Evolutionary conservation across 2,888 invertebrate genomes (phyloP).

Genomic region (Choristoneura rosaceana): DNA sequence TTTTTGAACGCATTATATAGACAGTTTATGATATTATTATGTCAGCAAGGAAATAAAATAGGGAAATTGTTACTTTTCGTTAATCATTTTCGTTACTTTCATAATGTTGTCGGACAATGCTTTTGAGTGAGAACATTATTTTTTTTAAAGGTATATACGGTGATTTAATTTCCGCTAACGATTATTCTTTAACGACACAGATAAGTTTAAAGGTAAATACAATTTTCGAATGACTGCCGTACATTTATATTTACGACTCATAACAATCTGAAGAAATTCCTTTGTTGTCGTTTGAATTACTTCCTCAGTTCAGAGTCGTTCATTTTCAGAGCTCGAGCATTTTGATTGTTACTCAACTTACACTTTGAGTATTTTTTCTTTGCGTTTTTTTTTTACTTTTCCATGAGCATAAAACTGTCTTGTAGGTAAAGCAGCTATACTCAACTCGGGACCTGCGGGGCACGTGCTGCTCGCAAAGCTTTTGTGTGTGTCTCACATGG

Average conservation of each 20-base stretch:
- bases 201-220: slow-evolving; percentile 24
- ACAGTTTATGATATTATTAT: too few relatives aligned
- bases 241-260: slow-evolving; percentile 30
- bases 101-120: not conserved
- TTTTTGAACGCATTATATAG: too few relatives aligned
- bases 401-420: slow-evolving; percentile 57
- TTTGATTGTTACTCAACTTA: slow-evolving; percentile 44
- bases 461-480: too few relatives aligned
- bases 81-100: slow-evolving; percentile 24
- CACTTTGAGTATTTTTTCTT: slow-evolving; percentile 53
- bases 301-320: slow-evolving; percentile 37
- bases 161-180: not conserved
- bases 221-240: slow-evolving; percentile 23
- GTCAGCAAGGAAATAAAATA: slow-evolving; percentile 47
- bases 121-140: not conserved
- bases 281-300: slow-evolving; percentile 41
- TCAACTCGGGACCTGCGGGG: too few relatives aligned
- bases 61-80: slow-evolving; percentile 40
- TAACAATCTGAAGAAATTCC: slow-evolving; percentile 36
- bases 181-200: not conserved
- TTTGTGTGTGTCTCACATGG: too few relatives aligned
- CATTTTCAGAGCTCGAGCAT: slow-evolving; percentile 38
- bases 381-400: slow-evolving; percentile 41
- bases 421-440: too few relatives aligned
- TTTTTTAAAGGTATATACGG: not conserved